Conservation (phyloP, 1,140 invertebrate species). For the Babylonia areolata region DNA sequence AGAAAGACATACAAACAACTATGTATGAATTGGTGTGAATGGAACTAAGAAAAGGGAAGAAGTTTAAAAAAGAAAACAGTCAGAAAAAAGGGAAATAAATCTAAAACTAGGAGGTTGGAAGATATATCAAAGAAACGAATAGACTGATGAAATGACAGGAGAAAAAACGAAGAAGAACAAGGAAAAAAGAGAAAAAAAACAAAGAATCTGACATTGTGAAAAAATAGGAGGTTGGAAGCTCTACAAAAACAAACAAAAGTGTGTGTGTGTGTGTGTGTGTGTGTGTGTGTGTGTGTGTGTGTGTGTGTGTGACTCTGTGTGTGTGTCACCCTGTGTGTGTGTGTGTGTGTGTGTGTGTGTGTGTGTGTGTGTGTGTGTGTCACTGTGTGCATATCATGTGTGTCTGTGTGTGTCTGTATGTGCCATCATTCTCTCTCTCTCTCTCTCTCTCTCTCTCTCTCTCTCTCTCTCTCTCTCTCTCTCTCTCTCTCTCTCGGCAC, state of each 20-base stretch:
- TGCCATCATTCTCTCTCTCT: too few species aligned
- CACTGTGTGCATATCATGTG: background rate
- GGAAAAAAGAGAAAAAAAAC: background rate
- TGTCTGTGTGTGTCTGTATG: too few species aligned
- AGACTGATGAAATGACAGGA: background rate
- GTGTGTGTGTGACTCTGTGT: background rate
- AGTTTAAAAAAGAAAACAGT: too few species aligned
- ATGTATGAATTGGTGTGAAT: background rate
- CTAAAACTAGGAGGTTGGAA: too few species aligned
- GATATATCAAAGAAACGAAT: too few species aligned
- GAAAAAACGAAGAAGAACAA: too few species aligned
- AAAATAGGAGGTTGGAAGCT: too few species aligned
- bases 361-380: slow-evolving; percentile 11
- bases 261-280: background rate
- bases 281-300: background rate
- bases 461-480: too few species aligned
- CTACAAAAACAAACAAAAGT: too few species aligned
- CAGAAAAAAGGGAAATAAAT: background rate
- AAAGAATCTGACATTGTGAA: background rate
- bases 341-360: background rate
- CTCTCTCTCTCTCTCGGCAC: too few species aligned
- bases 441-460: too few species aligned
- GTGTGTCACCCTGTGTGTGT: background rate
- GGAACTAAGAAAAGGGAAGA: background rate
- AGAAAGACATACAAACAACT: slow-evolving; percentile 18